A percentile compares a stretch with the other conserved stretches of the same genome.
These are phyloP conservation scores for Saturnia japonica DNA, from an alignment of 2,888 invertebrate species.

Conservation along the genomic window DNA sequence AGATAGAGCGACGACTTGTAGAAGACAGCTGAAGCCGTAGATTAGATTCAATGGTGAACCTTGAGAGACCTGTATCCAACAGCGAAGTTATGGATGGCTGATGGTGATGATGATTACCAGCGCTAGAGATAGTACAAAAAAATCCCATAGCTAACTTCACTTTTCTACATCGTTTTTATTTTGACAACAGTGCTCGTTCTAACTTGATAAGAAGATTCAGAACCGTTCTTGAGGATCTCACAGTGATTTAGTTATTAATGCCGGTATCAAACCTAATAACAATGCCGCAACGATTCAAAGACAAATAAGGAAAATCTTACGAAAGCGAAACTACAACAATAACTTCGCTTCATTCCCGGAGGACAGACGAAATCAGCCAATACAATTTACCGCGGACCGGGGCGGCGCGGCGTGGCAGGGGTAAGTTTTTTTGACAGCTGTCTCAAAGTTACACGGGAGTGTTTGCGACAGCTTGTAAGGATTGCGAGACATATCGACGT, in stretches of 20 bases:
- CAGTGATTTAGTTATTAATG: not conserved
- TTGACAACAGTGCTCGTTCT: too few relatives aligned
- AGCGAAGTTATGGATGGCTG: too few relatives aligned
- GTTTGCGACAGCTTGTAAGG: slow-evolving; percentile 1
- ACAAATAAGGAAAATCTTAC: slow-evolving; percentile 4
- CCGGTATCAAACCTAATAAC: not conserved
- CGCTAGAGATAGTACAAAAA: too few relatives aligned
- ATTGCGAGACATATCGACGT: not conserved
- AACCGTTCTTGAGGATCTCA: not conserved
- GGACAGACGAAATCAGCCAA: not conserved
- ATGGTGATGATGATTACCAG: too few relatives aligned
- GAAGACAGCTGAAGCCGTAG: too few relatives aligned
- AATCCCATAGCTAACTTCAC: too few relatives aligned
- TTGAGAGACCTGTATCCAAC: too few relatives aligned
- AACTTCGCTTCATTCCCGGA: not conserved
- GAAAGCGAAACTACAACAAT: not conserved
- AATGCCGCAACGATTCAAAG: not conserved
- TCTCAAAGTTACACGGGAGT: not conserved
- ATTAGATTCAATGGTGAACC: too few relatives aligned
- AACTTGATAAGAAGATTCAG: too few relatives aligned
- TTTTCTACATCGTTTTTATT: too few relatives aligned
- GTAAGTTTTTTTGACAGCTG: slow-evolving; percentile 9
- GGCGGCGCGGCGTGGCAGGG: not conserved
- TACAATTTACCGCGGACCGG: not conserved
- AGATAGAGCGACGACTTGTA: too few relatives aligned